Conservation (phyloP, 2,113 vertebrate species). For the Heterotis niloticus region DNA sequence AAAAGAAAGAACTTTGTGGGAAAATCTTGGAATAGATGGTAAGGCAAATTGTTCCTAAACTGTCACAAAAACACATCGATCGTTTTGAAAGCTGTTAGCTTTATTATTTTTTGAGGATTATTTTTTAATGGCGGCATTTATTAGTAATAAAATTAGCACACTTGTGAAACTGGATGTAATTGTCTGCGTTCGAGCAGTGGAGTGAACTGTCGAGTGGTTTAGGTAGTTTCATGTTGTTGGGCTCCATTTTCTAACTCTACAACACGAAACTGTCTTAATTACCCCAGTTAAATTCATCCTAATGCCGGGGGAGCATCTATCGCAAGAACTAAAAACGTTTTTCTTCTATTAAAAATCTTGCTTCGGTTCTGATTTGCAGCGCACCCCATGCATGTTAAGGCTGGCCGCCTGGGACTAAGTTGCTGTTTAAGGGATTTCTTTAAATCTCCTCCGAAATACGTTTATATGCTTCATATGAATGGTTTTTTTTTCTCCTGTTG, state of each 20-base stretch:
- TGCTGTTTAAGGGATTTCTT: background rate
- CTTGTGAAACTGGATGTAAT: too few species aligned
- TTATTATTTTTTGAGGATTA: too few species aligned
- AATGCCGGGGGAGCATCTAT: slow-evolving; percentile 26
- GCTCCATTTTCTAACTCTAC: slow-evolving; percentile 87
- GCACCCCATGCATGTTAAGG: background rate
- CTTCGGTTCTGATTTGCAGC: background rate
- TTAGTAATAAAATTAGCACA: too few species aligned
- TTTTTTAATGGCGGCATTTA: background rate
- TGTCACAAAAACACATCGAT: background rate
- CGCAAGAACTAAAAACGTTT: background rate
- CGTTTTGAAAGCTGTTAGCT: too few species aligned
- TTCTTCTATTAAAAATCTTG: background rate
- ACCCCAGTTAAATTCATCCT: slow-evolving; percentile 88
- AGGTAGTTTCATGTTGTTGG: slow-evolving; percentile 99
- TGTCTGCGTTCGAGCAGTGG: slow-evolving; percentile 40
- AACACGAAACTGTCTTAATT: slow-evolving; percentile 97
- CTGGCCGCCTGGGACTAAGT: background rate
- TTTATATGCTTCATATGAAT: background rate
- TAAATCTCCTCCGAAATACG: background rate
- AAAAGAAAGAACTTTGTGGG: background rate
- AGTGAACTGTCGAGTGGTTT: slow-evolving; percentile 90
- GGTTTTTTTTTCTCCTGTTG: background rate
- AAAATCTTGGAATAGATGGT: background rate
- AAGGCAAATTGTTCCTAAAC: background rate